Conservation (phyloP, 2,888 invertebrate species). For the Leptura quadrifasciata region DNA sequence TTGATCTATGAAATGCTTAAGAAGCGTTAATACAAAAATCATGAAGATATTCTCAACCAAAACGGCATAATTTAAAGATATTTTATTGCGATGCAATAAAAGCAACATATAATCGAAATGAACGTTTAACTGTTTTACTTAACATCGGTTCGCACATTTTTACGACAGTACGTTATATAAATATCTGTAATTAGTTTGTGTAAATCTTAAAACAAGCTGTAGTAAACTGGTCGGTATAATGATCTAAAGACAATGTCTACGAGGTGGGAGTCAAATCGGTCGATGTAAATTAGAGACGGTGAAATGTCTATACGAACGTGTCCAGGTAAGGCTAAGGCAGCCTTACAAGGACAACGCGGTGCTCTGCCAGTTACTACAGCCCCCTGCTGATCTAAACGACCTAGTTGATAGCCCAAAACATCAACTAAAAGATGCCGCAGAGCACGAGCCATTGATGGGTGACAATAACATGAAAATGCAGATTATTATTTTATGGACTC, state of each 20-base stretch:
- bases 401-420: constrained; percentile 42
- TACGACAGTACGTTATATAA: constrained; percentile 46
- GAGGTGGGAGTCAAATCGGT: constrained; percentile 42
- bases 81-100: constrained; percentile 23
- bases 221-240: constrained; percentile 46
- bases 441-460: constrained; percentile 41
- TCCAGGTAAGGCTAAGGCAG: constrained; percentile 41
- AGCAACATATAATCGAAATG: constrained; percentile 10
- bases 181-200: constrained; percentile 53
- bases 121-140: constrained; percentile 27
- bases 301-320: constrained; percentile 40
- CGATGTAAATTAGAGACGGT: constrained; percentile 45
- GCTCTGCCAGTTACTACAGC: constrained; percentile 33
- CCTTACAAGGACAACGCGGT: constrained; percentile 29
- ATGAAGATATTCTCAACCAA: background rate
- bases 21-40: background rate
- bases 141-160: constrained; percentile 36
- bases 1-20: background rate
- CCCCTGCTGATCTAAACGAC: constrained; percentile 38
- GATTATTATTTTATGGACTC: constrained; percentile 17
- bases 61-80: background rate
- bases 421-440: constrained; percentile 35
- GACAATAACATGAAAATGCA: constrained; percentile 40
- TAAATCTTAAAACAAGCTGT: constrained; percentile 52
- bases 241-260: constrained; percentile 29